Percentiles rank a stretch among this genome's conserved stretches.
phyloP scores from a whole-genome alignment of 1,140 invertebrate genomes.

The Atta cephalotes region DNA sequence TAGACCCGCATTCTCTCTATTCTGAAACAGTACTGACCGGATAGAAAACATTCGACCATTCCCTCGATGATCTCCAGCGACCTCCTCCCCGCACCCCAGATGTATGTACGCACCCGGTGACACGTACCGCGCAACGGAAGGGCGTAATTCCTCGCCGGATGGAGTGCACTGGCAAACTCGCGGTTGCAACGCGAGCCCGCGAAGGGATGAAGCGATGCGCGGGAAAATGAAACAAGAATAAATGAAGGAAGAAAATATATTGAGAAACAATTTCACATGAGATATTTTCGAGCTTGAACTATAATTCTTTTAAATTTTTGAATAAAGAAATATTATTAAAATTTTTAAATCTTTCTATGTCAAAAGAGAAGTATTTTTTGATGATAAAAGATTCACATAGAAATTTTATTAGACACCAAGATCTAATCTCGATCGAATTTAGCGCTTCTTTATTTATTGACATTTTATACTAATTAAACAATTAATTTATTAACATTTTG shows the following conservation, averaged over 20 bases:
- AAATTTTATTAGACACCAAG: too few relatives aligned
- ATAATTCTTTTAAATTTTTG: neutral
- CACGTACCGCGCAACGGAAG: slow-evolving; percentile 27
- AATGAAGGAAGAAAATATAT: neutral
- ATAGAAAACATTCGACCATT: slow-evolving; percentile 71
- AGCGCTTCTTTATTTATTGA: neutral
- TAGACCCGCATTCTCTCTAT: slow-evolving; percentile 42
- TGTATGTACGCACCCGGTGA: slow-evolving; percentile 25
- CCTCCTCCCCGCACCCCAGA: slow-evolving; percentile 4
- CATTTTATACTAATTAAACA: too few relatives aligned
- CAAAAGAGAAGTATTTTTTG: neutral
- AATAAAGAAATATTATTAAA: neutral
- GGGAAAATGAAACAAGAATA: slow-evolving; percentile 42
- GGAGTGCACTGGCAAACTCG: slow-evolving; percentile 14
- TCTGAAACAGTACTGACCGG: slow-evolving; percentile 55
- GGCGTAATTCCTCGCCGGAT: slow-evolving; percentile 48
- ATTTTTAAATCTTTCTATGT: neutral
- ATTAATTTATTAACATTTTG: too few relatives aligned
- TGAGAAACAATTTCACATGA: neutral
- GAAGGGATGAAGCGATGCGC: slow-evolving; percentile 24
- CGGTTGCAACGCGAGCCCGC: neutral
- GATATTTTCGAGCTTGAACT: neutral
- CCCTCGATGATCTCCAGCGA: slow-evolving; percentile 30
- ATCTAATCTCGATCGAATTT: too few relatives aligned
- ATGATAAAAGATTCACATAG: too few relatives aligned